Conservation (phyloP, 2,113 vertebrate species). For the Cinclus mexicanus region DNA sequence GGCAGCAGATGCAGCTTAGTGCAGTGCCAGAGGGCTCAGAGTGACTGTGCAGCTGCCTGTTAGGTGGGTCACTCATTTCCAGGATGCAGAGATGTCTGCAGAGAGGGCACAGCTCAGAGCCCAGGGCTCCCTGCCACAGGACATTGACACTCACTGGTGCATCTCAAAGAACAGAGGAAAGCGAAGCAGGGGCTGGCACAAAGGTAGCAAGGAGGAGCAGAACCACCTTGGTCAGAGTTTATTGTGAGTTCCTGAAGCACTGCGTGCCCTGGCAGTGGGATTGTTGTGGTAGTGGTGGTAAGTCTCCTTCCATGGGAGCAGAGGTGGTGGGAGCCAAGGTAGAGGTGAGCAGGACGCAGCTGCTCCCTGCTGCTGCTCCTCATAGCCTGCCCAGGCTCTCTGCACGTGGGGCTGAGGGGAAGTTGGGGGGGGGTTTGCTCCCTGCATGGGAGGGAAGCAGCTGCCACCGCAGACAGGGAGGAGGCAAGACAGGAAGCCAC, state of each 20-base stretch:
- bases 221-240: conserved; percentile 31
- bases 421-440: background rate
- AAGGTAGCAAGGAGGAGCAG: background rate
- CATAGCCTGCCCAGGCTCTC: background rate
- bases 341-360: background rate
- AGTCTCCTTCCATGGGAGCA: background rate
- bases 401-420: background rate
- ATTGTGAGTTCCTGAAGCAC: conserved; percentile 7
- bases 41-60: background rate
- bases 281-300: background rate
- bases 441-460: background rate
- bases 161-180: background rate
- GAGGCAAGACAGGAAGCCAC: background rate
- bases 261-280: fast-evolving
- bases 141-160: fast-evolving
- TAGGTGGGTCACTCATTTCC: fast-evolving
- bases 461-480: background rate
- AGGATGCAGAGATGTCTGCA: background rate
- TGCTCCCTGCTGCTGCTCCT: fast-evolving
- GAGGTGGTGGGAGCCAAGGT: background rate
- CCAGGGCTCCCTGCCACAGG: background rate
- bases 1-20: fast-evolving
- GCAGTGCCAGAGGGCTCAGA: background rate
- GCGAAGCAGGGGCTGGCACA: background rate
- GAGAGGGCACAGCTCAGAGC: background rate